phyloP scores from a whole-genome alignment of 2,888 invertebrate genomes.

The Mechanitis mazaeus region DNA sequence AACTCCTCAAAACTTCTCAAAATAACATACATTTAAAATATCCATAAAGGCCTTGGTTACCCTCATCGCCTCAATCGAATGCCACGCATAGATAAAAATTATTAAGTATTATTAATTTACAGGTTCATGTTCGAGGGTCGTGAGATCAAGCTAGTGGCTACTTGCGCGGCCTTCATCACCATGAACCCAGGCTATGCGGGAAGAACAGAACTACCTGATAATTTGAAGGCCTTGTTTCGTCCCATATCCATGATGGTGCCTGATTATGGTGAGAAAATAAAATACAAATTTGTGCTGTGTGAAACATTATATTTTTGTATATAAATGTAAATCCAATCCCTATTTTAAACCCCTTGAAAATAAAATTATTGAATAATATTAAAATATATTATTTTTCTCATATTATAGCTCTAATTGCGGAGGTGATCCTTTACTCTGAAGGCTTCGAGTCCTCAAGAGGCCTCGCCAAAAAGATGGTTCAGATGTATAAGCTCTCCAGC shows the following conservation, averaged over 20 bases:
- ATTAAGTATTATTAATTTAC: background rate
- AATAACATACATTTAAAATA: too few relatives aligned
- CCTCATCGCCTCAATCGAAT: too few relatives aligned
- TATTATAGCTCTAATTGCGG: constrained; percentile 85
- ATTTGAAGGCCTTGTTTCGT: constrained; percentile 89
- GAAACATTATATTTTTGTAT: background rate
- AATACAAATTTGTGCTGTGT: too few relatives aligned
- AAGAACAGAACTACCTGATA: constrained; percentile 91
- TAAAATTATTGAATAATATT: background rate
- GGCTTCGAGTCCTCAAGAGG: constrained; percentile 92
- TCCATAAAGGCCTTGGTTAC: too few relatives aligned
- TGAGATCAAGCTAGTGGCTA: constrained; percentile 87
- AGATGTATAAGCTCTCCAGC: constrained; percentile 94
- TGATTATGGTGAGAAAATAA: constrained; percentile 82
- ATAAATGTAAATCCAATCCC: background rate
- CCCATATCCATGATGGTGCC: constrained; percentile 96
- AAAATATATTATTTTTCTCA: constrained; percentile 4
- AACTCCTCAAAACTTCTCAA: too few relatives aligned
- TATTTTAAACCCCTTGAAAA: background rate
- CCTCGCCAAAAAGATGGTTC: constrained; percentile 93
- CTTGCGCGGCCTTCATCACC: constrained; percentile 91
- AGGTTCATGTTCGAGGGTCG: constrained; percentile 94
- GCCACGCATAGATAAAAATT: too few relatives aligned
- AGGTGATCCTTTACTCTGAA: constrained; percentile 94
- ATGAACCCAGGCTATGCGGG: constrained; percentile 97